Evolutionary conservation across 2,113 vertebrate genomes (phyloP).

Genomic region (Fulmarus glacialis): DNA sequence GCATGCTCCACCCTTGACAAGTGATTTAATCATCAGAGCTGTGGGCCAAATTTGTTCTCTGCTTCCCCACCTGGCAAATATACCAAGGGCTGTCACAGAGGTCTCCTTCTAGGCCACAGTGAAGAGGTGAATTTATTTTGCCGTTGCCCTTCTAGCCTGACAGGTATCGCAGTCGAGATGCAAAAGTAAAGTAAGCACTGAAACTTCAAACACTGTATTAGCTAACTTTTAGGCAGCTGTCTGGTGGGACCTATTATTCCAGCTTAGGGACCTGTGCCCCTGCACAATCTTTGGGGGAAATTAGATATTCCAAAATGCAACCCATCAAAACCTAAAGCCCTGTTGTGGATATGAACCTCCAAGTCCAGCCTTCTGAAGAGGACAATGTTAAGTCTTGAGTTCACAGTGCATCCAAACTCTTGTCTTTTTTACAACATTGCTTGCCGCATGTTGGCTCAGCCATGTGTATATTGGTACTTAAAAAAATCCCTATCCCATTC

Average conservation of each 20-base stretch:
- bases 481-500: background rate
- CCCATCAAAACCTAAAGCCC: background rate
- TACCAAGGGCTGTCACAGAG: background rate
- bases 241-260: background rate
- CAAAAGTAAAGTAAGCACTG: background rate
- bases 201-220: background rate
- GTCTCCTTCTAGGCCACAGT: background rate
- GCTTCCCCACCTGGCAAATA: background rate
- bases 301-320: background rate
- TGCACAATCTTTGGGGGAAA: background rate
- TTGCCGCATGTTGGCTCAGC: background rate
- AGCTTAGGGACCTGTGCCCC: background rate
- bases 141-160: background rate
- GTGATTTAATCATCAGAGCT: background rate
- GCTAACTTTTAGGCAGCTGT: background rate
- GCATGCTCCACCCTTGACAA: background rate
- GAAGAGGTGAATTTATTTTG: background rate
- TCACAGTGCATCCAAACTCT: background rate
- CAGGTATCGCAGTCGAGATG: background rate
- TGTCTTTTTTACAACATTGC: background rate
- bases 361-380: background rate
- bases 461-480: rapidly evolving
- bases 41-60: background rate
- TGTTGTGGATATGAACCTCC: background rate
- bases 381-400: background rate